Evolutionary conservation across 2,113 vertebrate genomes (phyloP).

Genomic region (Serinus canaria): DNA sequence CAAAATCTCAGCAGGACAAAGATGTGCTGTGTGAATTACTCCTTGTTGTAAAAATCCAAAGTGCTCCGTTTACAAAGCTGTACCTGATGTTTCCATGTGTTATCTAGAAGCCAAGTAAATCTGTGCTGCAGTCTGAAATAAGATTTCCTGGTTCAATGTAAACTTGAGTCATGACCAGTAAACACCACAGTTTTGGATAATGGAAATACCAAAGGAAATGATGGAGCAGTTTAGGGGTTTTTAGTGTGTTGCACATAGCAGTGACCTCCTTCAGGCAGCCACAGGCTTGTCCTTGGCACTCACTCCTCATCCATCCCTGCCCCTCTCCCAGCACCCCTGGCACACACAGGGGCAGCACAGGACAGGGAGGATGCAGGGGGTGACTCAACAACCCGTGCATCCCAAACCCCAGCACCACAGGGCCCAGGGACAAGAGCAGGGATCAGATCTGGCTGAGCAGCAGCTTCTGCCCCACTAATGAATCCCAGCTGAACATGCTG

Average conservation of each 20-base stretch:
- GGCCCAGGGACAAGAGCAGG: background rate
- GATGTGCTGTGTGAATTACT: background rate
- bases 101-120: background rate
- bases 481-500: background rate
- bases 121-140: background rate
- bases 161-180: background rate
- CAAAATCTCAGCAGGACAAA: background rate
- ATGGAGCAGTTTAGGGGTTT: background rate
- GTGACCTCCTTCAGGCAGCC: background rate
- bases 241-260: background rate
- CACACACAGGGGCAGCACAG: background rate
- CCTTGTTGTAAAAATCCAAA: background rate
- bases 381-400: rapidly evolving
- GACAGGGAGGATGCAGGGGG: background rate
- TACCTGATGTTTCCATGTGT: background rate
- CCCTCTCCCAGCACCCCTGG: background rate
- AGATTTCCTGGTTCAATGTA: background rate
- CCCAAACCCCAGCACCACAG: background rate
- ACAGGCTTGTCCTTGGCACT: background rate
- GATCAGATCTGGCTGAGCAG: background rate
- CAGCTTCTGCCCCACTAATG: background rate
- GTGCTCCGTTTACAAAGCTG: background rate
- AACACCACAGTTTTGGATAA: background rate
- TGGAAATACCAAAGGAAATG: background rate
- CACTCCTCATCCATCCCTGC: background rate